Conservation (phyloP, 2,113 vertebrate genomes). For the Nycticebus coucang region DNA sequence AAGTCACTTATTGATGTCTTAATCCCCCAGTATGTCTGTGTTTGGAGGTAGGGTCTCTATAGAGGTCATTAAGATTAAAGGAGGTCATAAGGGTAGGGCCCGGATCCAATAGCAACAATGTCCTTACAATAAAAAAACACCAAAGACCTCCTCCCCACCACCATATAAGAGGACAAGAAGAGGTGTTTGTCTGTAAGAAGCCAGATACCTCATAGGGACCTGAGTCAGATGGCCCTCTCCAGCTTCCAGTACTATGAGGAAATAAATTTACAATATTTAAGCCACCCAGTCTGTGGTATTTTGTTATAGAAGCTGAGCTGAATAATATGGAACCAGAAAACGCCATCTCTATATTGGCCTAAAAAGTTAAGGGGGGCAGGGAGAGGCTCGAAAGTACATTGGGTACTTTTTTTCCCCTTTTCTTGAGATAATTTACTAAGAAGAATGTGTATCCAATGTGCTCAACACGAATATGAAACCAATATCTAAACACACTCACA, state of each 20-base stretch:
- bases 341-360: neutral
- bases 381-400: too few species aligned
- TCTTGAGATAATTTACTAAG: too few species aligned
- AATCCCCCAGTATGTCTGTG: neutral
- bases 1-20: neutral
- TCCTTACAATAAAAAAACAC: neutral
- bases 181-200: neutral
- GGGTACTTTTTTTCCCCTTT: too few species aligned
- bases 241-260: neutral
- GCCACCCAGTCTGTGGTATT: neutral
- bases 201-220: neutral
- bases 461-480: too few species aligned
- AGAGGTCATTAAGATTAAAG: neutral
- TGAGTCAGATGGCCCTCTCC: accelerated
- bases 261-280: neutral
- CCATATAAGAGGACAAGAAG: neutral
- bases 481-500: too few species aligned
- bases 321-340: neutral
- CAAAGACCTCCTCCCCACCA: neutral
- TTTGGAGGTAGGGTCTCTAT: neutral
- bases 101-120: neutral
- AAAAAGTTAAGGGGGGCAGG: neutral
- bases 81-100: neutral
- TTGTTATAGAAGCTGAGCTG: neutral
- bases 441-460: too few species aligned